Conservation (phyloP, 2,113 vertebrate species). For the Micronycteris hirsuta region DNA sequence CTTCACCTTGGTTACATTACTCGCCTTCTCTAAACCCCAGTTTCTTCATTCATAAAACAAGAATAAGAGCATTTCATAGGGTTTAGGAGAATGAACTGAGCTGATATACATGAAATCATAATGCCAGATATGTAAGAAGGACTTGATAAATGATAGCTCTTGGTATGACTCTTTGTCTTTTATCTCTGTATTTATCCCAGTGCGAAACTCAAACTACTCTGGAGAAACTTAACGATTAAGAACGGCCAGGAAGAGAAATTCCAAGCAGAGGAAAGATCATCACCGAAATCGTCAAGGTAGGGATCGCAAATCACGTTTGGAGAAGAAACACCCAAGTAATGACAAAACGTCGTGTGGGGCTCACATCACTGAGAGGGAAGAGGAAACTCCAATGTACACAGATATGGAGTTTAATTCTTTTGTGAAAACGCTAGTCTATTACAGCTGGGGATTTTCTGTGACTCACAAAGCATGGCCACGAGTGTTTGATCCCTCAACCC, state of each 20-base stretch:
- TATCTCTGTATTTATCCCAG: background rate
- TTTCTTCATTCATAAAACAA: constrained; percentile 13
- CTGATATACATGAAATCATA: background rate
- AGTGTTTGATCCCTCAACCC: background rate
- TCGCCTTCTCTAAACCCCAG: background rate
- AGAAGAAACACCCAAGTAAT: background rate
- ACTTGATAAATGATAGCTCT: background rate
- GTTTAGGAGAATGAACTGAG: background rate
- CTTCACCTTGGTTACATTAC: background rate
- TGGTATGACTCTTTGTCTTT: background rate
- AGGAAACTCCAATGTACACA: background rate
- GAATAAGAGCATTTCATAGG: background rate
- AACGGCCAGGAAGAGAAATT: background rate
- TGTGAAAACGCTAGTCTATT: background rate
- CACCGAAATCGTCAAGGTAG: background rate
- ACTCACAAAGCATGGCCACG: background rate
- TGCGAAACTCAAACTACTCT: background rate
- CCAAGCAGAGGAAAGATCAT: background rate
- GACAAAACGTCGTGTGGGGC: background rate
- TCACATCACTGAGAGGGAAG: background rate
- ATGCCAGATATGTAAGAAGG: background rate
- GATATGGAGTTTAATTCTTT: background rate
- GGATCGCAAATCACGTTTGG: background rate
- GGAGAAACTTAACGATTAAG: background rate
- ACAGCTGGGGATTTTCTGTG: background rate